Percentiles rank a stretch among this genome's conserved stretches.
Conservation (phyloP, 2,888 invertebrate genomes). For the Luperina testacea region DNA sequence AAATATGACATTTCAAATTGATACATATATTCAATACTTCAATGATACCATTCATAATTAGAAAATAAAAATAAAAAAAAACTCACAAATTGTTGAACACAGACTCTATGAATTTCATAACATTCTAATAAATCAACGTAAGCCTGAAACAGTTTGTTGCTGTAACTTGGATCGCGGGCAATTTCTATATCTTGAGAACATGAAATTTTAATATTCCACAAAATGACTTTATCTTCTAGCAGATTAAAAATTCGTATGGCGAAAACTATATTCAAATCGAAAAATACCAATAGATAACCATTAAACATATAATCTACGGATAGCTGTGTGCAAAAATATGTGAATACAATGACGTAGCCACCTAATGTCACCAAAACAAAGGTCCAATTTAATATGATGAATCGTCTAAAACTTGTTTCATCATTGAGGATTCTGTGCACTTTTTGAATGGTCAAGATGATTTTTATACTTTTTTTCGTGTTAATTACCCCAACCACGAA, state of each 20-base stretch:
- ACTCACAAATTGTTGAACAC: slow-evolving; percentile 27
- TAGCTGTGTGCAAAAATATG: background rate
- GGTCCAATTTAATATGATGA: slow-evolving; percentile 21
- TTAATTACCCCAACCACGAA: slow-evolving; percentile 2
- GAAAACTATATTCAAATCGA: slow-evolving; percentile 31
- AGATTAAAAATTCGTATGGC: slow-evolving; percentile 25
- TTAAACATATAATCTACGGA: background rate
- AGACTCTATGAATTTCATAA: slow-evolving; percentile 17
- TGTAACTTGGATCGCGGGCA: background rate
- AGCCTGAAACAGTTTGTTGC: slow-evolving; percentile 24
- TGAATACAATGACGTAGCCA: background rate
- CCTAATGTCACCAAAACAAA: background rate
- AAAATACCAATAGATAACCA: slow-evolving; percentile 24
- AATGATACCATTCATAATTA: background rate
- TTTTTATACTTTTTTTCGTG: slow-evolving; percentile 1
- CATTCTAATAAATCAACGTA: slow-evolving; percentile 27
- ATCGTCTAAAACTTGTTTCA: slow-evolving; percentile 8
- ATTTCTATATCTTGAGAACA: background rate
- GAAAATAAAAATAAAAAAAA: background rate
- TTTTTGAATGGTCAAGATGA: slow-evolving; percentile 33
- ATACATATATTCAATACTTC: background rate
- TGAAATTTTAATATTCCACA: slow-evolving; percentile 27
- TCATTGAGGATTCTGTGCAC: slow-evolving; percentile 30
- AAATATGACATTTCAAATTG: background rate
- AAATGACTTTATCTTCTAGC: slow-evolving; percentile 13